Conservation (phyloP, 2,888 invertebrate genomes). For the Rotaria magnacalcarata region DNA sequence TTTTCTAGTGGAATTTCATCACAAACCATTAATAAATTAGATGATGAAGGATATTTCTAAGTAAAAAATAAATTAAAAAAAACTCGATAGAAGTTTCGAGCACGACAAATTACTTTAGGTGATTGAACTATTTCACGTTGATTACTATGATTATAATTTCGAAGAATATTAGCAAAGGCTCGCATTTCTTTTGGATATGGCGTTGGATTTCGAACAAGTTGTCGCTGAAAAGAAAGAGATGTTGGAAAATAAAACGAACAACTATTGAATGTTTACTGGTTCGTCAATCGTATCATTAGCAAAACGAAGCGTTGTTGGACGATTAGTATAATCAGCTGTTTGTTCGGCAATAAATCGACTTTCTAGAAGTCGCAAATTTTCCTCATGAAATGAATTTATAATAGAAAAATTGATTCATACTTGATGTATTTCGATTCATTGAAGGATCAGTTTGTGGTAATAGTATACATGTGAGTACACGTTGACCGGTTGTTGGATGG, state of each 20-base stretch:
- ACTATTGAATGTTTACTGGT: background rate
- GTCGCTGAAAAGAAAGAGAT: background rate
- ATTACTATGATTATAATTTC: constrained; percentile 1
- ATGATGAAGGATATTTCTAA: constrained; percentile 3
- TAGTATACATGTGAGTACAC: constrained; percentile 15
- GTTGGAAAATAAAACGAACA: background rate
- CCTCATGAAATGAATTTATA: background rate
- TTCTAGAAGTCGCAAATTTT: background rate
- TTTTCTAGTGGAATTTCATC: background rate
- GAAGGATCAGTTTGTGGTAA: constrained; percentile 19
- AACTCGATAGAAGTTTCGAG: background rate
- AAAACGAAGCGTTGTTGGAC: background rate
- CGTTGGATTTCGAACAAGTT: constrained; percentile 20
- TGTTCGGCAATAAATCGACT: background rate
- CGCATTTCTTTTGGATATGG: constrained; percentile 33
- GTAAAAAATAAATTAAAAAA: background rate
- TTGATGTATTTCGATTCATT: constrained; percentile 19
- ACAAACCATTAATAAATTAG: background rate
- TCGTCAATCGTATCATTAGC: constrained; percentile 20
- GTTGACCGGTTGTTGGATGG: background rate
- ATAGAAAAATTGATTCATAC: background rate
- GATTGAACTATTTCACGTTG: background rate
- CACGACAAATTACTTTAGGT: background rate
- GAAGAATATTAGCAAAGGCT: constrained; percentile 29
- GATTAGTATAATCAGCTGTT: background rate